These are phyloP conservation scores for Phenganax subtilis DNA, from an alignment of 92 coral and sea anemone species.

Conservation along the genomic window DNA sequence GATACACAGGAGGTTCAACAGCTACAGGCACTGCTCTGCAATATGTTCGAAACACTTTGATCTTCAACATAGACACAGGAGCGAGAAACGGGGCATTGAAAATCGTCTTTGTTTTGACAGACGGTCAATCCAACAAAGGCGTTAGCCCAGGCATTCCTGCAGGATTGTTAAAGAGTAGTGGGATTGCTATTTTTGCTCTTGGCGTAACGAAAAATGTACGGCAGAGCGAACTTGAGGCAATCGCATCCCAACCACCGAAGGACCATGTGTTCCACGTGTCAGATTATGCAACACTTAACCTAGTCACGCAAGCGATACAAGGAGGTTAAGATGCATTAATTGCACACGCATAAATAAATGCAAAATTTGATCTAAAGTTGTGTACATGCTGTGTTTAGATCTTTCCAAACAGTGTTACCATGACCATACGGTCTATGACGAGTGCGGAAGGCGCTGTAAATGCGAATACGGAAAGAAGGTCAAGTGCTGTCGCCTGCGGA, in stretches of 20 bases:
- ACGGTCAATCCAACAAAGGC: slow-evolving; percentile 31
- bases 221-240: slow-evolving; percentile 12
- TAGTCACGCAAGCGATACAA: not conserved
- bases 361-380: no score
- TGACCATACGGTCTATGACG: not conserved
- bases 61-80: slow-evolving; percentile 27
- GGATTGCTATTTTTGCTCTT: slow-evolving; percentile 12
- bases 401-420: no score
- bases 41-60: slow-evolving; percentile 10
- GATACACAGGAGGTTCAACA: slow-evolving; percentile 28
- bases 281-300: not conserved
- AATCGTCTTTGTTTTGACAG: slow-evolving; percentile 27
- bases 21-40: slow-evolving; percentile 33
- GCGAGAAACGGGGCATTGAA: slow-evolving; percentile 22
- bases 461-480: slow-evolving; percentile 50
- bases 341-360: no score
- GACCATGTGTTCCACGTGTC: not conserved
- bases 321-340: slow-evolving; percentile 8
- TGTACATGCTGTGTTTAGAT: no score
- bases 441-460: slow-evolving; percentile 33
- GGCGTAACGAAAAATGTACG: slow-evolving; percentile 4
- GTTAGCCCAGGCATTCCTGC: slow-evolving; percentile 24
- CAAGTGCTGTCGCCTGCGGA: slow-evolving; percentile 57
- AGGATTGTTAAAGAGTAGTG: not conserved
- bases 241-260: not conserved